Evolutionary conservation across 35 echinoderm and acorn worm species (phyloP), one percentile per base, ranked within the genome.

Genomic region (Lytechinus pictus): DNA sequence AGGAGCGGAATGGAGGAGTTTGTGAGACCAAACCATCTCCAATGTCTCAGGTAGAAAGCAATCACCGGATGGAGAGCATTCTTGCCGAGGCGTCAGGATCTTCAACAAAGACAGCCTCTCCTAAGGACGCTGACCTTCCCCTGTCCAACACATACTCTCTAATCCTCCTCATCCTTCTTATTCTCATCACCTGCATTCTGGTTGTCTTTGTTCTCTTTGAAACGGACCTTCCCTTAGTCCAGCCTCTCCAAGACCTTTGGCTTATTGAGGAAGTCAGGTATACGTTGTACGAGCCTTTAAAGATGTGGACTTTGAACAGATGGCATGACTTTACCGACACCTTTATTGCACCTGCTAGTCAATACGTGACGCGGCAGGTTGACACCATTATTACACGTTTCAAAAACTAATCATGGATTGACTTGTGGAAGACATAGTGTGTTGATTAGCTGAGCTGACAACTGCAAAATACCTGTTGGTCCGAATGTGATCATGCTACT

Each of bases 321-420:
- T 93, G 92, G 92, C 92, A 93, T 28, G 92, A 55, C 92, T 55
- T 93, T 24, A 27, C 28, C 4, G 55, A 57, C 55, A 28, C 52
- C n/a, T 93, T 93, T 21, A 93, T 93, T 10, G 54, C 52, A 28
- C 92, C 92, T 3, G 92, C 92, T 10, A 93, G 92, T 54, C 92
- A 57, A 54, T 93, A 93, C 7, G 53, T 93, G 4, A 93, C 55
- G 5, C 10, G 53, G 53, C 92, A 93, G 53, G 92, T 93, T 14
- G 92, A 93, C 14, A 93, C 92, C 27, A 54, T 93, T 27, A 93
- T 93, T 13, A 93, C 52, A 8, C 92, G 55, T 27, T 93, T 93
- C 54, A 93, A 54, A 27, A 93, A 93, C 53, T 93, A 0, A 93
- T 90, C 5, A 8, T 58, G 56, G 9, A 13, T 7, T 58, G 66